Percentiles rank a stretch among this genome's conserved stretches.
Conservation (phyloP, 2,113 vertebrate genomes). For the Cathartes aura region DNA sequence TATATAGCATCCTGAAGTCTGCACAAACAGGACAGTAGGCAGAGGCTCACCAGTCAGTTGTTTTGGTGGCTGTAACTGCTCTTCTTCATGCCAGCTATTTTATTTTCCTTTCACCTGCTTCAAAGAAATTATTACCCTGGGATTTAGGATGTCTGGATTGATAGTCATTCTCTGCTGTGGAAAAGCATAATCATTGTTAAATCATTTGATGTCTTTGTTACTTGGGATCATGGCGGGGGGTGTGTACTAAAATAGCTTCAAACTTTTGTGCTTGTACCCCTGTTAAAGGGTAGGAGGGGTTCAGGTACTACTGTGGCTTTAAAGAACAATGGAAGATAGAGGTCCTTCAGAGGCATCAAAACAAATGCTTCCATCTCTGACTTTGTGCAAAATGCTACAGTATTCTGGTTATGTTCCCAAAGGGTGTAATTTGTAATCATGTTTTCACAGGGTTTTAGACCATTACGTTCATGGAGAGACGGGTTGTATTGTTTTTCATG, state of each 20-base stretch:
- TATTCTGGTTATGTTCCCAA: neutral
- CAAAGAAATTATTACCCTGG: neutral
- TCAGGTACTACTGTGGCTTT: neutral
- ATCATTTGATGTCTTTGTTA: neutral
- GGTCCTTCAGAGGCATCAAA: neutral
- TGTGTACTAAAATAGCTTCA: neutral
- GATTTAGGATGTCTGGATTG: neutral
- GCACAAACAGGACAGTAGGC: neutral
- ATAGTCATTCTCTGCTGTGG: neutral
- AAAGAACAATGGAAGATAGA: neutral
- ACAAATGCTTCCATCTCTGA: neutral
- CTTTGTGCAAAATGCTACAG: neutral
- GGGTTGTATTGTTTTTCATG: neutral
- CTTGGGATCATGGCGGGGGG: neutral
- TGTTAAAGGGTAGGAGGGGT: neutral
- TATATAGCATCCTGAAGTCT: neutral
- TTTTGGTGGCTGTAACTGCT: neutral
- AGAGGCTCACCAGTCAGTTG: neutral
- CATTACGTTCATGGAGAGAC: neutral
- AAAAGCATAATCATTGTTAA: neutral
- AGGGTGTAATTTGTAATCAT: neutral
- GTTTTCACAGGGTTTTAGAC: neutral
- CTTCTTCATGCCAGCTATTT: neutral
- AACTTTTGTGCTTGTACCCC: neutral
- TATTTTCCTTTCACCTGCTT: neutral